Evolutionary conservation across 2,113 vertebrate species (phyloP).

Genomic region (Sprattus sprattus): DNA sequence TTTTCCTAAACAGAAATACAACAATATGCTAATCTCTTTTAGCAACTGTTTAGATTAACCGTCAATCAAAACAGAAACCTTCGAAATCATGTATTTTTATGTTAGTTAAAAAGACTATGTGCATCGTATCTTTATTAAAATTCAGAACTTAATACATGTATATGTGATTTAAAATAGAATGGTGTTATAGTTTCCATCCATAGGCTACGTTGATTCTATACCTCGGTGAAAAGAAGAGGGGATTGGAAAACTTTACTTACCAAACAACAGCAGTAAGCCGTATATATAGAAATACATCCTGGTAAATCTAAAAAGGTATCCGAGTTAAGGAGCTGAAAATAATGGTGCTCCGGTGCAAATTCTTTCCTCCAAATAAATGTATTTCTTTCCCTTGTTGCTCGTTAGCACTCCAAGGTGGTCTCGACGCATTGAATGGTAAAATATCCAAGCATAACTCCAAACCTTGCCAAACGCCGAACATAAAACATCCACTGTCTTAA

Average conservation of each 20-base stretch:
- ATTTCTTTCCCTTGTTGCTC: constrained; percentile 14
- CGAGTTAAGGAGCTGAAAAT: constrained; percentile 21
- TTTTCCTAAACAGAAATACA: background rate
- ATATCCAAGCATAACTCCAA: constrained; percentile 39
- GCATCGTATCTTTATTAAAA: background rate
- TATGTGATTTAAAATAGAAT: background rate
- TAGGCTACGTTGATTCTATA: background rate
- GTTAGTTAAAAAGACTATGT: background rate
- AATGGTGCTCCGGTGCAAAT: constrained; percentile 22
- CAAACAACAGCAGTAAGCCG: constrained; percentile 53
- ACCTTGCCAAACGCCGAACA: constrained; percentile 21
- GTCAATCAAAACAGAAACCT: background rate
- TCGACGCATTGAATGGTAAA: constrained; percentile 24
- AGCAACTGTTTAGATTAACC: background rate
- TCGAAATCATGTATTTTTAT: background rate
- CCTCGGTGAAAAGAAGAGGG: background rate
- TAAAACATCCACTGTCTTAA: constrained; percentile 37
- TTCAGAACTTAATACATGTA: background rate
- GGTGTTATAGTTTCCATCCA: background rate
- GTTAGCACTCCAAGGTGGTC: constrained; percentile 34
- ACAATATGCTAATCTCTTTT: background rate
- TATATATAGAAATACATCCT: constrained; percentile 51
- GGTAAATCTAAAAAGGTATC: constrained; percentile 35
- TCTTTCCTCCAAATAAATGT: constrained; percentile 23
- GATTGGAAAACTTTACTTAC: constrained; percentile 42